Evolutionary conservation across 2,888 invertebrate genomes (phyloP), one percentile per base, ranked within the genome.

Genomic region (Aplocera efformata): DNA sequence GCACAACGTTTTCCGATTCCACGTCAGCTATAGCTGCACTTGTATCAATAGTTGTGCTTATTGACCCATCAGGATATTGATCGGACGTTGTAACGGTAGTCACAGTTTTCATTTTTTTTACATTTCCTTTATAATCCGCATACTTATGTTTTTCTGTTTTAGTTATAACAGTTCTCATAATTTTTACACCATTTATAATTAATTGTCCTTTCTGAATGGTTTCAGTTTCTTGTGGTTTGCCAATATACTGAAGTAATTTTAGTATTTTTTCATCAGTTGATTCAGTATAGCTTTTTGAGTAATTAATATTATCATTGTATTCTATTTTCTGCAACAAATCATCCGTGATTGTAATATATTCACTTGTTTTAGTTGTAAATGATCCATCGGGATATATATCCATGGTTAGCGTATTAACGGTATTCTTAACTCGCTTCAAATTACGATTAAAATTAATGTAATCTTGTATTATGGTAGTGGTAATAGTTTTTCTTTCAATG

Each of bases 301-400:
- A 6, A n/a, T n/a, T n/a, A n/a, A n/a, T n/a, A 38, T 13, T 32
- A n/a, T 41, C 36, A 29, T 36, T 39, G 11, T 34, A 10, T 9
- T 10, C 3, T n/a, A 9, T 7, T 25, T 17, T 25, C 45, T 59
- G 55, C 7, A 76, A 40, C 34, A 32, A 39, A 50, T 77, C 71
- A 49, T 86, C 86, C 11, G 65, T 42, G 1, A 80, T 47, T 7
- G 79, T 73, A 7, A 79, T 64, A 50, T 78, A 82, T 67, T 84
- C 80, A 58, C 69, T 80, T 1, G 77, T 79, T 60, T 72, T 81
- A 13, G 73, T 78, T 7, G 72, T 60, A 6, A 82, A 50, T 21
- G 81, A 71, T 4, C 84, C 81, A 66, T 85, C 79, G 1, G 81
- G 80, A 49, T 80, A 65, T 58, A 77, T 75, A 55, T 88, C 88